Evolutionary conservation across 2,888 invertebrate species (phyloP).

Genomic region (Branchipolynoe longqiensis): DNA sequence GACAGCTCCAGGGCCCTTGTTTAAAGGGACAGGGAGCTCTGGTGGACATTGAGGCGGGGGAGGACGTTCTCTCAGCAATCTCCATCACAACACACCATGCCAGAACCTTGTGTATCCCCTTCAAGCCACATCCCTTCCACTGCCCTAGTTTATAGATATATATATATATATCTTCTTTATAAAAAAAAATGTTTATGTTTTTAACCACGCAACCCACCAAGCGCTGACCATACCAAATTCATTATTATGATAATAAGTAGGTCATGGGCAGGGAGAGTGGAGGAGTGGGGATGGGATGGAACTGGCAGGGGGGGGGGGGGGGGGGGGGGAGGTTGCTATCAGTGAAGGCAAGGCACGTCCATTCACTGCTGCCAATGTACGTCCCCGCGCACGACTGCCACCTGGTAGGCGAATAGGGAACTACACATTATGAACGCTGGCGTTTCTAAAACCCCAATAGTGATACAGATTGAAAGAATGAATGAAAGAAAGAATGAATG

Average conservation of each 20-base stretch:
- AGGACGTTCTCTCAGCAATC: background rate
- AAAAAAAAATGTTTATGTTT: too few relatives aligned
- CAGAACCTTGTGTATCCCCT: background rate
- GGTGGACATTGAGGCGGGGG: slow-evolving; percentile 41
- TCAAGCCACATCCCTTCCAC: background rate
- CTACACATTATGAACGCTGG: background rate
- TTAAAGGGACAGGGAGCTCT: slow-evolving; percentile 20
- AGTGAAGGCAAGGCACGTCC: too few relatives aligned
- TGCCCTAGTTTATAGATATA: background rate
- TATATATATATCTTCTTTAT: too few relatives aligned
- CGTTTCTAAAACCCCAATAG: too few relatives aligned
- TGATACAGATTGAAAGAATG: too few relatives aligned
- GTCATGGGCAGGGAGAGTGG: too few relatives aligned
- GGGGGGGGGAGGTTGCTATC: too few relatives aligned
- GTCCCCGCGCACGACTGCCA: background rate
- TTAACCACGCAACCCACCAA: too few relatives aligned
- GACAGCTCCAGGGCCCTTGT: too few relatives aligned
- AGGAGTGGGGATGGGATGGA: background rate
- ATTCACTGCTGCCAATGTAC: too few relatives aligned
- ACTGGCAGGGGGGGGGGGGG: background rate
- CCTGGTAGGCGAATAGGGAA: background rate
- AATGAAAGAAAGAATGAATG: too few relatives aligned
- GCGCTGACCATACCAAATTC: background rate
- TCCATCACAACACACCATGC: background rate
- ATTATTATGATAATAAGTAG: background rate